These are phyloP conservation scores for Neolamprologus sp. DNA, from an alignment of 2,113 vertebrate genomes.

Conservation along the genomic window DNA sequence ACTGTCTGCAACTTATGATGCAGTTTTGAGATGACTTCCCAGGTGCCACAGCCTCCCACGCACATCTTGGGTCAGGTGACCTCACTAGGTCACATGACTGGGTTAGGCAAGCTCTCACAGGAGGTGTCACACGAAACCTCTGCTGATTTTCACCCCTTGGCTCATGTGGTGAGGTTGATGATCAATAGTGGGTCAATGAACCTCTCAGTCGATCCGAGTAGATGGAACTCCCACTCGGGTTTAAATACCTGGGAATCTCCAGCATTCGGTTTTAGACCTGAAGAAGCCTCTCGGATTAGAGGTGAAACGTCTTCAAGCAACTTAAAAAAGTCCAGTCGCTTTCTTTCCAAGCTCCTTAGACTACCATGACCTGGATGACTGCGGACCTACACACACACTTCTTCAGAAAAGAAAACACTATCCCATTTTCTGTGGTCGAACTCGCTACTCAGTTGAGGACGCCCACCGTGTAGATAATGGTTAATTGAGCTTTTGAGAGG, in stretches of 20 bases:
- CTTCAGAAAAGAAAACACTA: neutral
- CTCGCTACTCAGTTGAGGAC: rapidly evolving
- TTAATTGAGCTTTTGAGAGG: neutral
- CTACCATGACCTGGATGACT: neutral
- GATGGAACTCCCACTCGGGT: neutral
- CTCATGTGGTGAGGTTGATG: neutral
- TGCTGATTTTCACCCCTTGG: rapidly evolving
- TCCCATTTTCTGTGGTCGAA: neutral
- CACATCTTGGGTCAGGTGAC: neutral
- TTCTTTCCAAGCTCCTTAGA: neutral
- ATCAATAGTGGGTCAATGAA: neutral
- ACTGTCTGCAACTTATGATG: neutral
- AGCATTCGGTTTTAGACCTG: neutral
- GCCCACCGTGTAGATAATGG: neutral
- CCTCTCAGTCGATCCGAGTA: neutral
- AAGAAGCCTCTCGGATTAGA: neutral
- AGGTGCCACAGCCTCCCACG: neutral
- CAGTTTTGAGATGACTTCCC: neutral
- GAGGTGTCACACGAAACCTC: rapidly evolving
- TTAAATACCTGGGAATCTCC: neutral
- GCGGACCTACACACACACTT: neutral
- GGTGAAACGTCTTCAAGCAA: neutral
- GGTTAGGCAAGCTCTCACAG: neutral
- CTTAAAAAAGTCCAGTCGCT: neutral
- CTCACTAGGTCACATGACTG: neutral